Percentiles rank a stretch among this genome's conserved stretches.
phyloP scores from a whole-genome alignment of 2,113 vertebrate genomes.

The Hystrix brachyura region DNA sequence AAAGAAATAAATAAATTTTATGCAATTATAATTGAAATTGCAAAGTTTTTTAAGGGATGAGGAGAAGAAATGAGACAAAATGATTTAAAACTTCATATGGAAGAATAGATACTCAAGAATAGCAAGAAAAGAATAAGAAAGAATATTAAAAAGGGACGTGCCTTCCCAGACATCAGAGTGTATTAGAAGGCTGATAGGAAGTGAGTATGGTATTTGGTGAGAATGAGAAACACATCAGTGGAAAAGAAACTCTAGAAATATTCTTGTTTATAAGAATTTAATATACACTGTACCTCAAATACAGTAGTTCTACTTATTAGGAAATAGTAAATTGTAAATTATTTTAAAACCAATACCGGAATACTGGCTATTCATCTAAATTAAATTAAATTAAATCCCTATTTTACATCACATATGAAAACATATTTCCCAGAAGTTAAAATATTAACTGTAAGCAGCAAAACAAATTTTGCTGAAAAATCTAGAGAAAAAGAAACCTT shows the following conservation, averaged over 20 bases:
- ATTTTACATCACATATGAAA: slow-evolving; percentile 31
- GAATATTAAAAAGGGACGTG: neutral
- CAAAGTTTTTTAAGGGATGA: neutral
- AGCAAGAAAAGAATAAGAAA: neutral
- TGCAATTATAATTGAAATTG: neutral
- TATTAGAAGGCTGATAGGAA: neutral
- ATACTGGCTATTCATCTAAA: neutral
- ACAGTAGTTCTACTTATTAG: neutral
- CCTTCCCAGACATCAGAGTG: neutral
- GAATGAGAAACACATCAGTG: neutral
- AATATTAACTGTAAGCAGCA: slow-evolving; percentile 33
- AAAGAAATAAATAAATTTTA: neutral
- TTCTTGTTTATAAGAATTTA: slow-evolving; percentile 22
- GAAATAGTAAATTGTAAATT: slow-evolving; percentile 44
- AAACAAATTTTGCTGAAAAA: slow-evolving; percentile 12
- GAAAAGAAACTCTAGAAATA: slow-evolving; percentile 23
- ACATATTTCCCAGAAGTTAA: neutral
- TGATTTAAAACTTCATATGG: neutral
- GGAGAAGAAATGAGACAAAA: neutral
- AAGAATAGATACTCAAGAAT: slow-evolving; percentile 10
- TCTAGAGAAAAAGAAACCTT: neutral
- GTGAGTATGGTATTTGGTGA: neutral
- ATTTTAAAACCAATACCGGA: neutral
- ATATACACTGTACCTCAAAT: slow-evolving; percentile 38
- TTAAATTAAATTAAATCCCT: slow-evolving; percentile 21